Base-by-base conservation (phyloP, 2,797 vertebrate genomes). In the Capromys pilorides region DNA sequence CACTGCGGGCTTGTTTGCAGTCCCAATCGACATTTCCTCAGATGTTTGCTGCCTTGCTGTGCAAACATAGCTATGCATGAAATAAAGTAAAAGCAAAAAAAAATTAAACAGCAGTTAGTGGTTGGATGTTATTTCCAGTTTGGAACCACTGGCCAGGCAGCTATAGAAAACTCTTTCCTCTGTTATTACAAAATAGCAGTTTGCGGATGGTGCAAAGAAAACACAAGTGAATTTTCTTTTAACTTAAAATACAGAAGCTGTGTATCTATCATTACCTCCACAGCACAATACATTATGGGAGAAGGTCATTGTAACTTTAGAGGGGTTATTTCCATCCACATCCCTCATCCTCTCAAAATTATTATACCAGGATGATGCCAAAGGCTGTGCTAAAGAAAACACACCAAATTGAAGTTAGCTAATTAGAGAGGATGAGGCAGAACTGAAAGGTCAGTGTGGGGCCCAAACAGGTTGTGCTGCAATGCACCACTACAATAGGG, bases 181-280 rank as follows among this genome's bases (percentile, higher is more conserved):
- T 97, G 97, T 98, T 98, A 97, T 98, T 98, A 97, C 88, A 98
- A 97, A 98, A 98, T 98, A 98, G 98, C 98, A 97, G 97, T 95
- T 97, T 98, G 97, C 98, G 97, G 97, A 98, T 96, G 84, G 94
- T 95, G 96, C 97, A 98, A 98, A 98, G 93, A 97, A 98, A 98
- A 98, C 97, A 98, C 85, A 98, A 96, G 95, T 94, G 96, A 96
- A 97, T 98, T 98, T 98, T 94, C 97, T 98, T 98, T 98, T 87
- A 98, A 98, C 97, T 98, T 94, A 96, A 97, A 97, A 96, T 97
- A 97, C 97, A 98, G 98, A 97, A 96, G 97, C 98, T 96, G 93
- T 97, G 95, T 97, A 11, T 26, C 98, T 97, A 96, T 97, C 97
- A 97, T 97, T 98, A 97, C 95, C 95, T 93, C 96, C 97, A 96